Base-by-base conservation (phyloP, 2,888 invertebrate genomes). In the Pherbina coryleti region DNA sequence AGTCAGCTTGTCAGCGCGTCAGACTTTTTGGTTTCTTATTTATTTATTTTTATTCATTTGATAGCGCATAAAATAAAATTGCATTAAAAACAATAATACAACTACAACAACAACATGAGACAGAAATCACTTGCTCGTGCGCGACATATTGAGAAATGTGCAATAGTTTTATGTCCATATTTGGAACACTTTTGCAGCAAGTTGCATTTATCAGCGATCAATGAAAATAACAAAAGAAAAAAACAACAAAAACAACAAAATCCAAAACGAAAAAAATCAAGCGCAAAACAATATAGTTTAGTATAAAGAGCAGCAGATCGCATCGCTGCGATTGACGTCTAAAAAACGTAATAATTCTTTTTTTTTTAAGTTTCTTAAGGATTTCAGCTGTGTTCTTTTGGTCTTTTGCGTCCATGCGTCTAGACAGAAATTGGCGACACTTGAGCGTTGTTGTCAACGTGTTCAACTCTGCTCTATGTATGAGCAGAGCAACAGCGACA, bases 101-200 rank as follows among this genome's bases (percentile, higher is more conserved):
- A 77, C 62, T 73, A 72, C 31, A 77, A 51, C 75, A 74, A 51
- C 67, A 71, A 67, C 60, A 75, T 60, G 37, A 79, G 44, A 76
- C 55, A 77, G 72, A 62, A 77, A 77, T 28, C 77, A 77, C 72
- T 76, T 78, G 79, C 77, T 71, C 76, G 77, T 72, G 83, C 84
- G 88, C 88, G 88, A 87, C 87, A 88, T 88, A 87, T 87, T 88
- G 88, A 88, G 87, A 88, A 88, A 88, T 88, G 89, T 86, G 89
- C 87, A 87, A 87, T 88, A 87, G 87, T 88, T 86, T 86, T 88
- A 86, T 87, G 86, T 84, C 88, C 87, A 88, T 87, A 85, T 89
- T 87, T 85, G 87, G 89, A 82, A 81, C 82, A 86, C 85, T 87
- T 87, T 88, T 88, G 88, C 86, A 87, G 86, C 87, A 85, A 89